A percentile compares a stretch with the other conserved stretches of the same genome.
phyloP scores from a whole-genome alignment of 2,888 invertebrate genomes.

The Pristionchus japonicus region DNA sequence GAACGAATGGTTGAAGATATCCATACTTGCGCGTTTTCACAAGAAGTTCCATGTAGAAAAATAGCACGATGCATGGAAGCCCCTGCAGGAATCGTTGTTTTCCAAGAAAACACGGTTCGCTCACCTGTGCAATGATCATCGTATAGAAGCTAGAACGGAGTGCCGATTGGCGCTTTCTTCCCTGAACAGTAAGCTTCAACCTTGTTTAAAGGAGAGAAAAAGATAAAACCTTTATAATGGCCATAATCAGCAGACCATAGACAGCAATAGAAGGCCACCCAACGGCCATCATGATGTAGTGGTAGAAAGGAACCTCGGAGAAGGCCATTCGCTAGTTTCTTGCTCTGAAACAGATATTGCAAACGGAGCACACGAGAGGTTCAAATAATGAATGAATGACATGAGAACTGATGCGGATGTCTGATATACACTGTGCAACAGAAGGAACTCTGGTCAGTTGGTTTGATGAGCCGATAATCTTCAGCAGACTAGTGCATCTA shows the following conservation, averaged over 20 bases:
- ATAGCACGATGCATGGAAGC: neutral
- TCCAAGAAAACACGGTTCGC: too few relatives aligned
- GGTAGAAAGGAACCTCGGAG: neutral
- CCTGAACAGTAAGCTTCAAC: neutral
- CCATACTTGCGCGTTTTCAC: neutral
- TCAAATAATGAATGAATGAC: too few relatives aligned
- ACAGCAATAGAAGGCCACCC: neutral
- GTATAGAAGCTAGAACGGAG: neutral
- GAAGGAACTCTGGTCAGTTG: too few relatives aligned
- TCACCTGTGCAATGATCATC: neutral
- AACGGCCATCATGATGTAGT: neutral
- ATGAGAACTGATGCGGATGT: too few relatives aligned
- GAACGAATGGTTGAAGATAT: neutral
- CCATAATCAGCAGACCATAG: neutral
- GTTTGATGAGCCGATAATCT: too few relatives aligned
- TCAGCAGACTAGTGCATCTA: too few relatives aligned
- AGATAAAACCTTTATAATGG: neutral
- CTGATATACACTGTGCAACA: too few relatives aligned
- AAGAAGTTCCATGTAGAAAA: neutral
- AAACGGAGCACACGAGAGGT: too few relatives aligned
- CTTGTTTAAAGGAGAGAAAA: neutral
- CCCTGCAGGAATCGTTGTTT: too few relatives aligned
- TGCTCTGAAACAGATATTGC: too few relatives aligned
- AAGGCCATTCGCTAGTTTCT: too few relatives aligned
- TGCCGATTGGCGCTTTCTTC: neutral